Conservation (phyloP, 2,113 vertebrate species). For the Benitochromis conjunctus region DNA sequence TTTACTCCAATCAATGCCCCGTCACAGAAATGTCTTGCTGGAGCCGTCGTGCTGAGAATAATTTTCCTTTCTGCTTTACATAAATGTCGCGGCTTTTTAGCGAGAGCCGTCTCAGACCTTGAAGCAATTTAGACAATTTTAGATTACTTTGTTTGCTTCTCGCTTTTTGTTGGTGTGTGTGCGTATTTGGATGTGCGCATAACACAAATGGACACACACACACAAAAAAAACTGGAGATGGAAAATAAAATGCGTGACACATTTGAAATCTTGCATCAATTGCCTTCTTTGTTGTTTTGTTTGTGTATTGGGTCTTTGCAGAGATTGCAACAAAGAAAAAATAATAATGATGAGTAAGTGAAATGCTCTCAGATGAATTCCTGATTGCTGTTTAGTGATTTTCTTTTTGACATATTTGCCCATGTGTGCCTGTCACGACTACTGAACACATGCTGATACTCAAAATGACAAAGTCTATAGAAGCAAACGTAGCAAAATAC, state of each 20-base stretch:
- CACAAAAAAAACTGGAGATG: neutral
- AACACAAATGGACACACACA: neutral
- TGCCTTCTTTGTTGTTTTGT: neutral
- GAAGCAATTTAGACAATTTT: constrained; percentile 35
- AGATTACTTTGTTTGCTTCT: constrained; percentile 33
- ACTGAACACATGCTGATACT: neutral
- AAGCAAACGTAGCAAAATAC: neutral
- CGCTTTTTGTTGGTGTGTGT: neutral
- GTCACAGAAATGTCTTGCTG: constrained; percentile 25
- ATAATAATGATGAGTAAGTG: neutral
- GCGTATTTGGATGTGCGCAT: neutral
- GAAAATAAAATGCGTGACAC: neutral
- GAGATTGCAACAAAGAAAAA: neutral
- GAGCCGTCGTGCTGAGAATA: constrained; percentile 4
- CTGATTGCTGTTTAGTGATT: neutral
- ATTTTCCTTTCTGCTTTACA: constrained; percentile 32
- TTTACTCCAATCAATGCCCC: constrained; percentile 27
- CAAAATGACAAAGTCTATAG: neutral
- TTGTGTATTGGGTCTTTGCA: neutral
- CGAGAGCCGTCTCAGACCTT: constrained; percentile 3
- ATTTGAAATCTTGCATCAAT: neutral
- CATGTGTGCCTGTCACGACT: neutral
- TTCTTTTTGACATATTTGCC: neutral
- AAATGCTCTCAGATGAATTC: neutral
- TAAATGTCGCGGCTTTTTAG: constrained; percentile 29